Base-by-base conservation (phyloP, 2,113 vertebrate species). In the Drymodes brunneopygia region DNA sequence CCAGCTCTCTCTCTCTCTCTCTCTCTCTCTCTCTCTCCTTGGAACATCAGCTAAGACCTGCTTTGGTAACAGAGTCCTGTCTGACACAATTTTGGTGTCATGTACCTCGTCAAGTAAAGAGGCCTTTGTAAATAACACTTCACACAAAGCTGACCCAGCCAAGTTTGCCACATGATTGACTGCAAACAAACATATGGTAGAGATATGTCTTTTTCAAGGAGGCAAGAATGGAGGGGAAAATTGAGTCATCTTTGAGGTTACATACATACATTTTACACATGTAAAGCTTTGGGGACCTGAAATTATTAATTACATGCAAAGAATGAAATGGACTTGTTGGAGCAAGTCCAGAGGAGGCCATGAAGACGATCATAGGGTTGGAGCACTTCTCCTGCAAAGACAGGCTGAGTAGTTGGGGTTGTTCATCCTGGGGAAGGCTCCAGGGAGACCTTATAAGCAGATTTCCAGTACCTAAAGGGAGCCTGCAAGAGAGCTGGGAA, bases 171-270 rank as follows among this genome's bases (percentile, higher is more conserved):
- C 90, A 36, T 20, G 67, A 83, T 82, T 90, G 79, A 83, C 74
- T 80, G 58, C 86, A 94, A 95, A 90, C 86, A 95, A 88, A 65
- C 94, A 94, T 82, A 91, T 69, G 90, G 85, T 78, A 69, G 57
- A 90, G 70, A 88, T 24, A 35, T 0, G 2, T 53, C 82, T 92
- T 93, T 92, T 90, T 61, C 62, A 90, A 66, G 38, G 85, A 90
- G 71, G 77, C 9, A 35, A 92, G 64, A 27, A 73, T 10, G 21
- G 22, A 44, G 21, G 31, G 36, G 48, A 19, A 85, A 77, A 75
- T 0, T 31, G 45, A 85, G 77, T 72, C 8, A 75, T 75, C 79
- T 80, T 50, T 3, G 8, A 65, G 50, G 70, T 80, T 69, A 9
- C 35, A 35, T 42, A 48, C 12, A 33, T 16, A 29, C 10, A 48